Evolutionary conservation across 2,888 invertebrate species (phyloP).

Genomic region (Temnothorax rugatulus): DNA sequence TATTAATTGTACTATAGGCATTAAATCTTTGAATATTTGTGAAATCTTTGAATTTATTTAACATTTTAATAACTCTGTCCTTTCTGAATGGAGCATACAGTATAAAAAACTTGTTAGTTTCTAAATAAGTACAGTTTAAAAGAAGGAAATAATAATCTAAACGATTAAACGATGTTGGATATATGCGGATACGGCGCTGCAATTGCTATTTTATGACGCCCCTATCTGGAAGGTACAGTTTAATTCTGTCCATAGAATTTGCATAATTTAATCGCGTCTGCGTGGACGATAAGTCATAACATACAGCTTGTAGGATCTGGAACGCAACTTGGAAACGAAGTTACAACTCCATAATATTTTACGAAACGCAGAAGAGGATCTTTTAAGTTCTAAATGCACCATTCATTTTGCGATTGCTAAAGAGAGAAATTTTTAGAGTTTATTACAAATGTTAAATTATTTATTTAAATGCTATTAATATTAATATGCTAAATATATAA

Average conservation of each 20-base stretch:
- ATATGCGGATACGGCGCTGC: not conserved
- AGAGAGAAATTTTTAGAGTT: not conserved
- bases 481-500: slow-evolving; percentile 21
- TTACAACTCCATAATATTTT: slow-evolving; percentile 35
- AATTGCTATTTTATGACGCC: slow-evolving; percentile 26
- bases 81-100: not conserved
- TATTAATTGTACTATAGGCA: not conserved
- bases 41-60: not conserved
- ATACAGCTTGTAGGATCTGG: slow-evolving; percentile 32
- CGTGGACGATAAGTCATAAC: slow-evolving; percentile 56
- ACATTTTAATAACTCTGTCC: not conserved
- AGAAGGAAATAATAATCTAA: not conserved
- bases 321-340: slow-evolving; percentile 25
- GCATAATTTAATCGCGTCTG: slow-evolving; percentile 59
- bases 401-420: not conserved
- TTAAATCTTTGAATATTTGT: not conserved
- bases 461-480: not conserved
- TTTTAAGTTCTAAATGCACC: slow-evolving; percentile 4
- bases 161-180: not conserved
- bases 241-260: slow-evolving; percentile 57
- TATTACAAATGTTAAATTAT: not conserved
- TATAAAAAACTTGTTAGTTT: not conserved
- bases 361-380: not conserved
- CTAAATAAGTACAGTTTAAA: not conserved
- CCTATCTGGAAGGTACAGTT: slow-evolving; percentile 47